phyloP scores from a whole-genome alignment of 2,113 vertebrate genomes.

The Psammodynastes pulverulentus region DNA sequence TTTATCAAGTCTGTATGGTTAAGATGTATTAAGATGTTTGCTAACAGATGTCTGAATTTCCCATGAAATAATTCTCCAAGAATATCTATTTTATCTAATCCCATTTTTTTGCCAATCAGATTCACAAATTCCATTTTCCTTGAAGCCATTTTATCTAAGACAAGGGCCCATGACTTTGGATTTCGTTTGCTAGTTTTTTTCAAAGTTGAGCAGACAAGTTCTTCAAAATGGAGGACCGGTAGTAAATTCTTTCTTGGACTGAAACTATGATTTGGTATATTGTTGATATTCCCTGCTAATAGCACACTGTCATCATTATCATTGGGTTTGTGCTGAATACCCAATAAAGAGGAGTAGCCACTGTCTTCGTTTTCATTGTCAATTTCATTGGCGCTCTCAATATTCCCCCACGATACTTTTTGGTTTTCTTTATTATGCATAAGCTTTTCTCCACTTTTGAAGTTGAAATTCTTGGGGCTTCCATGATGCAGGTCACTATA shows the following conservation, averaged over 20 bases:
- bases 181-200: constrained; percentile 74
- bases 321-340: constrained; percentile 43
- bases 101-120: constrained; percentile 89
- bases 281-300: constrained; percentile 57
- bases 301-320: constrained; percentile 63
- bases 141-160: constrained; percentile 73
- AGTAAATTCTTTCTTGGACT: constrained; percentile 66
- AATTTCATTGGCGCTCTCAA: constrained; percentile 42
- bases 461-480: constrained; percentile 32
- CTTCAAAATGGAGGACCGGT: constrained; percentile 81
- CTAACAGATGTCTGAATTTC: constrained; percentile 78
- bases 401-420: constrained; percentile 36
- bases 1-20: constrained; percentile 82
- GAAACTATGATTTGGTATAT: constrained; percentile 54
- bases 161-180: constrained; percentile 73
- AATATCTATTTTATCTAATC: constrained; percentile 80
- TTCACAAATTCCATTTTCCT: constrained; percentile 73
- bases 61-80: constrained; percentile 79
- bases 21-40: constrained; percentile 77
- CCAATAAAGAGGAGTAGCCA: constrained; percentile 72
- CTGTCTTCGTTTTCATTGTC: constrained; percentile 73
- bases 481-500: constrained; percentile 33
- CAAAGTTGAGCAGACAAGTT: constrained; percentile 80
- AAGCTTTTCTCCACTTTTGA: constrained; percentile 56
- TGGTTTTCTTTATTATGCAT: constrained; percentile 76